Conservation (phyloP, 2,888 invertebrate species). For the Campopleginae sp. region DNA sequence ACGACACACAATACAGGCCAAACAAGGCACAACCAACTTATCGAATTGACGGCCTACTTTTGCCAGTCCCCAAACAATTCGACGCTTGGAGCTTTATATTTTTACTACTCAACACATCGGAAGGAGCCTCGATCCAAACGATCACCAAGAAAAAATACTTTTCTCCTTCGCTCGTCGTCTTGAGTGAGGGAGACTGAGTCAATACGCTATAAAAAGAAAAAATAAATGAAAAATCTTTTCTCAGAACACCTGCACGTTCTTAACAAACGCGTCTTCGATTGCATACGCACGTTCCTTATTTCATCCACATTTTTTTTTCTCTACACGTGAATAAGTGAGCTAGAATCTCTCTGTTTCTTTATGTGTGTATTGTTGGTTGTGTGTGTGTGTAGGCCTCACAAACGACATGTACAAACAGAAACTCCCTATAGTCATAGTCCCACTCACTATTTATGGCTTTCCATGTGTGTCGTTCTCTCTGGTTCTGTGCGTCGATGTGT, state of each 20-base stretch:
- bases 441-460: too few species aligned
- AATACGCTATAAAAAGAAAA: conserved; percentile 28
- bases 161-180: too few species aligned
- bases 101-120: conserved; percentile 12
- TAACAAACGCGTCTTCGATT: conserved; percentile 50
- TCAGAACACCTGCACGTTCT: conserved; percentile 62
- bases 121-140: conserved; percentile 5
- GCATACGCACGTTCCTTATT: conserved; percentile 22
- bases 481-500: neutral
- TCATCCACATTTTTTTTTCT: conserved; percentile 8
- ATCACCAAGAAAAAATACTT: neutral
- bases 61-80: conserved; percentile 32
- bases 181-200: neutral
- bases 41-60: conserved; percentile 55
- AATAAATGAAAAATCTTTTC: conserved; percentile 48
- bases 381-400: too few species aligned
- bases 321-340: conserved; percentile 24
- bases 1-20: neutral
- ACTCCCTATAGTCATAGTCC: too few species aligned
- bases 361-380: neutral
- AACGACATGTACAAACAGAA: too few species aligned
- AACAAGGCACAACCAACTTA: conserved; percentile 35
- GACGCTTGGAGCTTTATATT: conserved; percentile 31
- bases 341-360: neutral
- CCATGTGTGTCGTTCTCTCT: too few species aligned